Percentiles rank a stretch among this genome's conserved stretches.
Evolutionary conservation across 2,888 invertebrate genomes (phyloP).

Genomic region (Phyllotreta cruciferae): DNA sequence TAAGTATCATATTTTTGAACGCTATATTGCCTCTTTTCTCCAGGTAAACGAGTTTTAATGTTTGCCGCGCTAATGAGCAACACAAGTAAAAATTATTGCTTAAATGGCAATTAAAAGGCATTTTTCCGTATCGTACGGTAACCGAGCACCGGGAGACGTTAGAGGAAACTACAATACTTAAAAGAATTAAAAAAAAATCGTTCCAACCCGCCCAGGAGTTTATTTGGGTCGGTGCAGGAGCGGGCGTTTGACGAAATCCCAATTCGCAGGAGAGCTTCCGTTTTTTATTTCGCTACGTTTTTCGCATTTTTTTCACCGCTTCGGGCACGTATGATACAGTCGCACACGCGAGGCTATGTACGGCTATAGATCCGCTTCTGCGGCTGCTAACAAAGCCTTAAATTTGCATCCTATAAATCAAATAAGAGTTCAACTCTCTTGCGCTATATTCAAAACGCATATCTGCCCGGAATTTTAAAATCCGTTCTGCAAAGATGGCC

Average conservation of each 20-base stretch:
- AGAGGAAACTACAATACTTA: slow-evolving; percentile 5
- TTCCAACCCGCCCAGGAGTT: too few relatives aligned
- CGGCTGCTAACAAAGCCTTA: slow-evolving; percentile 38
- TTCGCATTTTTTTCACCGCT: slow-evolving; percentile 26
- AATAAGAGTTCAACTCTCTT: slow-evolving; percentile 57
- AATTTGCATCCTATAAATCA: slow-evolving; percentile 57
- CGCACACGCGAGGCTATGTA: slow-evolving; percentile 16
- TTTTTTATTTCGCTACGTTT: too few relatives aligned
- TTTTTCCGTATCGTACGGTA: slow-evolving; percentile 34
- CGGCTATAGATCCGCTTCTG: slow-evolving; percentile 2
- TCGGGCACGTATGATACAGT: slow-evolving; percentile 40
- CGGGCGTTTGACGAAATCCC: background rate
- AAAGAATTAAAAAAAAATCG: background rate
- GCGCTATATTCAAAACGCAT: slow-evolving; percentile 58
- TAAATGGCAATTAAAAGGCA: slow-evolving; percentile 42
- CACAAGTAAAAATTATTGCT: slow-evolving; percentile 47
- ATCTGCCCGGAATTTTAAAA: slow-evolving; percentile 59
- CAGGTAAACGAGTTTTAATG: slow-evolving; percentile 51
- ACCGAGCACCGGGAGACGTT: slow-evolving; percentile 20
- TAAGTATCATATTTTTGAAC: slow-evolving; percentile 47
- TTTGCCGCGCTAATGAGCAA: slow-evolving; percentile 47
- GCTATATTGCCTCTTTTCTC: slow-evolving; percentile 46
- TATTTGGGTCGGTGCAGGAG: too few relatives aligned
- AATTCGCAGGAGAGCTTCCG: slow-evolving; percentile 9
- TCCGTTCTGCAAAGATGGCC: slow-evolving; percentile 59